Percentiles rank a stretch among this genome's conserved stretches.
These are phyloP conservation scores for Elachura formosa DNA, from an alignment of 2,113 vertebrate genomes.

Conservation along the genomic window DNA sequence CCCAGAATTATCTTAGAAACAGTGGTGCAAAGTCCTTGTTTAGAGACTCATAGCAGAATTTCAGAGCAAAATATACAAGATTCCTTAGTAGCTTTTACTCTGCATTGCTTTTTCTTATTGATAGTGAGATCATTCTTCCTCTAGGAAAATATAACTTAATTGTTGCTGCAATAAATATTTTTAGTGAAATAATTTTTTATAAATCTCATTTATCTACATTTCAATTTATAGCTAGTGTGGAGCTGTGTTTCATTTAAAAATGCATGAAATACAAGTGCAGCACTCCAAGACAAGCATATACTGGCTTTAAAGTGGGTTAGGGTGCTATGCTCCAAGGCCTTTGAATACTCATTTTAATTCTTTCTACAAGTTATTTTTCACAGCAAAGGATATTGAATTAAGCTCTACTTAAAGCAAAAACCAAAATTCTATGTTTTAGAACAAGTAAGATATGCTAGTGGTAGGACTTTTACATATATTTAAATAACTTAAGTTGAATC, in stretches of 20 bases:
- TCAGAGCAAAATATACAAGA: background rate
- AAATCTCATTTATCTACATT: background rate
- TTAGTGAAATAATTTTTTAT: background rate
- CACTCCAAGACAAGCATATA: background rate
- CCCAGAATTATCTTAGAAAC: background rate
- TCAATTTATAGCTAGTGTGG: background rate
- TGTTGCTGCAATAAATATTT: background rate
- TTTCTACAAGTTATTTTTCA: conserved; percentile 9
- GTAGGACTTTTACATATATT: background rate
- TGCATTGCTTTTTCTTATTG: background rate
- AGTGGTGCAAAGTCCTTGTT: background rate
- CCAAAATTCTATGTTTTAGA: background rate
- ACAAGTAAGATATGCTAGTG: background rate
- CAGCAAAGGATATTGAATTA: conserved; percentile 52
- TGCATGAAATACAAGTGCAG: background rate
- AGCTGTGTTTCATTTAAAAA: conserved; percentile 15
- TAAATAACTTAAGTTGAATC: background rate
- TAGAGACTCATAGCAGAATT: background rate
- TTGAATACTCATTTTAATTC: conserved; percentile 7
- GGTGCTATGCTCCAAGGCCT: conserved; percentile 5
- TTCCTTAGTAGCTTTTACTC: background rate
- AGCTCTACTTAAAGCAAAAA: background rate
- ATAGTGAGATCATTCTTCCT: background rate
- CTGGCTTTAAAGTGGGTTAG: conserved; percentile 34
- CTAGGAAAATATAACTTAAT: background rate